Evolutionary conservation across 1,140 invertebrate species (phyloP).

Genomic region (Harpegnathos saltator): DNA sequence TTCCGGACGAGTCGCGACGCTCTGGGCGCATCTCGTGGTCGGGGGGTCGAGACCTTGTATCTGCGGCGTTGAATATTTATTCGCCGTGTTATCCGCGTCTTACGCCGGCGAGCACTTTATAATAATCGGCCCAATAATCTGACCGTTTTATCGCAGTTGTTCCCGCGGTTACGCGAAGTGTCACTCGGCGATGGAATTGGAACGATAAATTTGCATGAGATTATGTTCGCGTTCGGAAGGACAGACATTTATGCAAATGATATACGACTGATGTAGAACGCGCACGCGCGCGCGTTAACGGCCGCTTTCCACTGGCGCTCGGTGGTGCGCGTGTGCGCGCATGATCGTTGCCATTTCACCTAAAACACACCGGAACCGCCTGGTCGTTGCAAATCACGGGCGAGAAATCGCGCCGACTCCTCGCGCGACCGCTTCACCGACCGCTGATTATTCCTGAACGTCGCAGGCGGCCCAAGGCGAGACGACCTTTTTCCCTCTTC

Average conservation of each 20-base stretch:
- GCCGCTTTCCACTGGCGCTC: neutral
- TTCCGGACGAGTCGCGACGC: neutral
- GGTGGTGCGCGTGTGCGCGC: too few relatives aligned
- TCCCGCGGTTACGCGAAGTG: neutral
- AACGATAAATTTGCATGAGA: constrained; percentile 34
- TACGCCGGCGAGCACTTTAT: neutral
- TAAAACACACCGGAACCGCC: too few relatives aligned
- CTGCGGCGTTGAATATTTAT: constrained; percentile 18
- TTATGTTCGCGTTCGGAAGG: neutral
- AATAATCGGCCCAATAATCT: neutral
- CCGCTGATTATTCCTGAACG: too few relatives aligned
- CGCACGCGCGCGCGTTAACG: neutral
- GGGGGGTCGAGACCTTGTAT: neutral
- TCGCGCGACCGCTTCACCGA: neutral
- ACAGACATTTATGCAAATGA: constrained; percentile 22
- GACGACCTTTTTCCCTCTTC: neutral
- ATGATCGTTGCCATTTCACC: neutral
- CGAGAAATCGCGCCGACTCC: too few relatives aligned
- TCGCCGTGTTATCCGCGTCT: neutral
- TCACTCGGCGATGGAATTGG: constrained; percentile 10
- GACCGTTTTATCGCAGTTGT: neutral
- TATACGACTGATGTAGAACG: neutral
- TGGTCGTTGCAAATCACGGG: too few relatives aligned
- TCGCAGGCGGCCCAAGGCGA: too few relatives aligned
- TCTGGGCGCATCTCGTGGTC: neutral